Evolutionary conservation across 2,888 invertebrate genomes (phyloP).

Genomic region (Automeris io): DNA sequence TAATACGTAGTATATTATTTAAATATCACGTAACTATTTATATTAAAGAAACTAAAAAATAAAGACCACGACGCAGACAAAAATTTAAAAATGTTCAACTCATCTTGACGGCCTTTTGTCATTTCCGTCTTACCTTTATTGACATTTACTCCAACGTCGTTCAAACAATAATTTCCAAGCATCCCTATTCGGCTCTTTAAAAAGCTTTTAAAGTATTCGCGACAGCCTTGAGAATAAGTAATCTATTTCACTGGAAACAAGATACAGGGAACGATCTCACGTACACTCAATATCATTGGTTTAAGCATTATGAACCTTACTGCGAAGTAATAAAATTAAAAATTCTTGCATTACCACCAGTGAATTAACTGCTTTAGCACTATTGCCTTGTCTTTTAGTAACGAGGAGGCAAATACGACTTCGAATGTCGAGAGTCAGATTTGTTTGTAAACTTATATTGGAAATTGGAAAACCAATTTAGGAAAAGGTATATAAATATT

Average conservation of each 20-base stretch:
- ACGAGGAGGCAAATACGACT: constrained; percentile 6
- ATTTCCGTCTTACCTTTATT: background rate
- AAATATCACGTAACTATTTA: too few relatives aligned
- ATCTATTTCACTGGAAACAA: constrained; percentile 5
- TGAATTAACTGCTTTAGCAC: background rate
- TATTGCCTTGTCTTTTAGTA: constrained; percentile 1
- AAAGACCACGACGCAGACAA: too few relatives aligned
- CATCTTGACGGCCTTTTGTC: background rate
- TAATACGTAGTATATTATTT: too few relatives aligned
- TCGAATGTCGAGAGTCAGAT: constrained; percentile 3
- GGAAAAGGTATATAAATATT: too few relatives aligned
- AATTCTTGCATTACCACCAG: background rate
- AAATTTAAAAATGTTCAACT: background rate
- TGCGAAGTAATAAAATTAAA: background rate
- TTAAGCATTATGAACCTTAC: background rate
- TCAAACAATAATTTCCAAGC: constrained; percentile 1
- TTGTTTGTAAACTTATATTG: constrained; percentile 7
- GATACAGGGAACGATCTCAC: background rate
- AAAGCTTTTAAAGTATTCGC: constrained; percentile 6
- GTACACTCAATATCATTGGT: background rate
- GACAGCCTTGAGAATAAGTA: constrained; percentile 6
- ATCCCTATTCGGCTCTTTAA: background rate
- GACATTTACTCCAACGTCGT: constrained; percentile 2
- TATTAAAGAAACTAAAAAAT: too few relatives aligned
- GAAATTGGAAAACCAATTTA: constrained; percentile 6